phyloP scores from a whole-genome alignment of 2,888 invertebrate species.

The Elmis aenea region DNA sequence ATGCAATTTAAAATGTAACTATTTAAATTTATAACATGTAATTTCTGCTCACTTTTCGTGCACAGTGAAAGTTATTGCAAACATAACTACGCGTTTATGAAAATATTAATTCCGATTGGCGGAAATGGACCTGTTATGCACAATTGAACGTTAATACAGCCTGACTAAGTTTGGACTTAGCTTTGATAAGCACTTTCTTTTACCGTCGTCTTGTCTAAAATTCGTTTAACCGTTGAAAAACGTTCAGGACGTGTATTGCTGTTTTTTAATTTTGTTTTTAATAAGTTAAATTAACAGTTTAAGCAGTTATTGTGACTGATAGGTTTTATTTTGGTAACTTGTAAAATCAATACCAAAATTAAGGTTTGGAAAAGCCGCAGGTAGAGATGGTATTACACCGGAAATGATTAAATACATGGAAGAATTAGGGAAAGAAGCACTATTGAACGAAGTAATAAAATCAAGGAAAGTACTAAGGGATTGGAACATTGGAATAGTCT shows the following conservation, averaged over 20 bases:
- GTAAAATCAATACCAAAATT: no score
- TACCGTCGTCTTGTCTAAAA: conserved; percentile 8
- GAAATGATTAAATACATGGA: no score
- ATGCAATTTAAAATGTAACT: conserved; percentile 2
- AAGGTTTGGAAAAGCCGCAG: no score
- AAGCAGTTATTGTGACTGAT: no score
- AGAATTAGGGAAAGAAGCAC: no score
- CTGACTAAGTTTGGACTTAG: conserved; percentile 2
- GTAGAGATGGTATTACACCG: no score
- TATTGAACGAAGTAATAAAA: no score
- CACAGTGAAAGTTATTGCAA: conserved; percentile 10
- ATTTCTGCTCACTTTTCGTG: conserved; percentile 2
- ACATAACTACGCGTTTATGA: conserved; percentile 5
- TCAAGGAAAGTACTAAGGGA: no score
- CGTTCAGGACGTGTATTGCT: not conserved
- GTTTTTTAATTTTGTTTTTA: not conserved
- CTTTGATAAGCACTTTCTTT: conserved; percentile 12
- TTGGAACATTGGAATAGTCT: no score
- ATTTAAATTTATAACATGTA: conserved; percentile 3
- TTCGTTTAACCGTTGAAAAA: conserved; percentile 3
- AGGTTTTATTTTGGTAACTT: no score
- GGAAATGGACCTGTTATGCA: conserved; percentile 14
- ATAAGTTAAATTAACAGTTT: no score
- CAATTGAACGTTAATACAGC: conserved; percentile 13
- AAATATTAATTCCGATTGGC: conserved; percentile 12